These are phyloP conservation scores for Pterophyllum scalare DNA, from an alignment of 2,113 vertebrate genomes.

Conservation along the genomic window DNA sequence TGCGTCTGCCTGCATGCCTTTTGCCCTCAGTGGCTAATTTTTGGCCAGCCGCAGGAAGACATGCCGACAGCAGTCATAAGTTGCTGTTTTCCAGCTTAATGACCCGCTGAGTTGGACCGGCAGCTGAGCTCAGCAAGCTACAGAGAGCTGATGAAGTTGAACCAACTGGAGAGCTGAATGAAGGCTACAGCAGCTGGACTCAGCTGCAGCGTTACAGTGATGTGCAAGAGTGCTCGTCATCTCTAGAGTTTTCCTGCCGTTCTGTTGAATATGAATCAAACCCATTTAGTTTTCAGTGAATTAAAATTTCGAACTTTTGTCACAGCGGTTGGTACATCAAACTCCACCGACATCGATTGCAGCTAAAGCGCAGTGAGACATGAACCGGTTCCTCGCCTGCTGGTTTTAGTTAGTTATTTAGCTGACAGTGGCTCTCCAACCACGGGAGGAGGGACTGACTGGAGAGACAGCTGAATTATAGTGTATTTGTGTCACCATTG, in stretches of 20 bases:
- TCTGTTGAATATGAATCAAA: not conserved
- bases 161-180: not conserved
- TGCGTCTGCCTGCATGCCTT: not conserved
- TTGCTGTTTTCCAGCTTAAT: conserved; percentile 7
- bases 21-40: not conserved
- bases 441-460: not conserved
- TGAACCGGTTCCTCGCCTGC: not conserved
- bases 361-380: not conserved
- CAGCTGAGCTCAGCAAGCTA: conserved; percentile 6
- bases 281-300: not conserved
- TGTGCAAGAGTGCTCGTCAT: not conserved
- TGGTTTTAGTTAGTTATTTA: not conserved
- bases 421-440: not conserved
- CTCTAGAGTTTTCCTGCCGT: not conserved
- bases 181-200: not conserved
- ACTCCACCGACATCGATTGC: not conserved
- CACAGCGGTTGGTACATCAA: not conserved
- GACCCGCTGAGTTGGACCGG: conserved; percentile 4
- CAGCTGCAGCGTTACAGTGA: not conserved
- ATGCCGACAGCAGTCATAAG: not conserved
- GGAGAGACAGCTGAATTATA: not conserved
- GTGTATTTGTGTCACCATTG: not conserved
- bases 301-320: not conserved
- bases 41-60: not conserved
- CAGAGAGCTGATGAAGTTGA: conserved; percentile 5